Evolutionary conservation across 2,888 invertebrate genomes (phyloP), one percentile per base, ranked within the genome.

Genomic region (Nasonovia ribisnigri): DNA sequence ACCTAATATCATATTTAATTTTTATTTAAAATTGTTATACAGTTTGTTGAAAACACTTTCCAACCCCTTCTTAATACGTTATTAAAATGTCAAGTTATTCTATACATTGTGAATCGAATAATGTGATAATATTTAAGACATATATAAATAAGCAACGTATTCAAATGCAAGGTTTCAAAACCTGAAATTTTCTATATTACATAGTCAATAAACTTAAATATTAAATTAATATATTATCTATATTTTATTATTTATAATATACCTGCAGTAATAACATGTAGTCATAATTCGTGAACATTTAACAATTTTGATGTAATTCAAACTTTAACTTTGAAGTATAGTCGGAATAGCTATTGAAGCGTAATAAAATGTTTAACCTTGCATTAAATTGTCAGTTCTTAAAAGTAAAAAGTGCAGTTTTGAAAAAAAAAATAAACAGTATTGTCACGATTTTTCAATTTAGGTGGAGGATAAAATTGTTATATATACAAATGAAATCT

Each of bases 331-430:
- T 77, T 36, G 36, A 36, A 36, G 16, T 77, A 20, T 3, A n/a
- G 60, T 36, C 77, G 57, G 57, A 57, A 77, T 20, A 77, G 36
- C 77, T 36, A 20, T 20, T n/a, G n/a, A n/a, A 20, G 36, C 2
- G 77, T 36, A 77, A 77, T 77, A 77, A 77, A 77, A 77, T 8
- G 77, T 77, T 36, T 77, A 77, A 77, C 77, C 77, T 77, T 77
- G 77, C 36, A 42, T 77, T 77, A 36, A 77, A 77, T 20, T 77
- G 77, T 77, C 77, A 77, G 20, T 20, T 36, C 20, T 36, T 77
- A 77, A 77, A 6, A 36, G 20, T 36, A 36, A 36, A 36, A 77
- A 77, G 2, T 77, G n/a, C n/a, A 77, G 26, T 57, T 57, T 8
- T 26, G 3, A 36, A 36, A 77, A 36, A 36, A 6, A 20, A 77